phyloP scores from a whole-genome alignment of 2,888 invertebrate species.

The Scaptomyza flava region DNA sequence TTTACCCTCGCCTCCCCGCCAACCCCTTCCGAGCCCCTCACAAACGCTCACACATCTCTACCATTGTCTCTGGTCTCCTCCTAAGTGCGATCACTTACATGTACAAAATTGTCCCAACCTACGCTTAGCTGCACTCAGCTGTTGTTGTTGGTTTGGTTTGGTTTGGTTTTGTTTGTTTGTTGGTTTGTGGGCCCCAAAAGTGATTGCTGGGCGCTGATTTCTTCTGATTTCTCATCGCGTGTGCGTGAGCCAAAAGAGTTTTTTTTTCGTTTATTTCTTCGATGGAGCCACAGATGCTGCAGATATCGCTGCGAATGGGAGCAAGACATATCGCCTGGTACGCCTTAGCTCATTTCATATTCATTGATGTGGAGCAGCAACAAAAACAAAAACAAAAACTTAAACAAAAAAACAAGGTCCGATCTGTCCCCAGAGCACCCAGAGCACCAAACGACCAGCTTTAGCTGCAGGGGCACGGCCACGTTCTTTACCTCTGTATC shows the following conservation, averaged over 20 bases:
- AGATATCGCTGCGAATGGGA: slow-evolving; percentile 68
- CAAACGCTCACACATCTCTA: no score
- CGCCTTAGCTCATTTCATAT: slow-evolving; percentile 79
- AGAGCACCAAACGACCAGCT: not conserved
- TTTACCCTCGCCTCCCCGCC: not conserved
- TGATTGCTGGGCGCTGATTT: slow-evolving; percentile 66
- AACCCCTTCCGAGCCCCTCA: no score
- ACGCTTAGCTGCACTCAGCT: slow-evolving; percentile 61
- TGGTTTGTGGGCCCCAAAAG: slow-evolving; percentile 36
- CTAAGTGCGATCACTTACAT: slow-evolving; percentile 77
- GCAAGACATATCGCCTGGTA: slow-evolving; percentile 76
- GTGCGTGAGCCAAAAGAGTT: slow-evolving; percentile 55
- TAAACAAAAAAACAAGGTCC: slow-evolving; percentile 26
- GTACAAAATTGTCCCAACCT: slow-evolving; percentile 75
- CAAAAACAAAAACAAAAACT: not conserved
- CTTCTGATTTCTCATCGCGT: slow-evolving; percentile 66
- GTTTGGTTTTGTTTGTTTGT: not conserved
- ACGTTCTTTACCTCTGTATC: slow-evolving; percentile 27
- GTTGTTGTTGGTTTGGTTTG: not conserved
- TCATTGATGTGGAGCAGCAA: slow-evolving; percentile 80
- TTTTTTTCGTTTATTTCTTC: not conserved
- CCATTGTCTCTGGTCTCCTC: not conserved
- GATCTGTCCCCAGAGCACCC: slow-evolving; percentile 48
- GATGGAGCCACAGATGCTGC: slow-evolving; percentile 30
- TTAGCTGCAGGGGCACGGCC: slow-evolving; percentile 55